Evolutionary conservation across 2,113 vertebrate genomes (phyloP).

Genomic region (Mustela nigripes): DNA sequence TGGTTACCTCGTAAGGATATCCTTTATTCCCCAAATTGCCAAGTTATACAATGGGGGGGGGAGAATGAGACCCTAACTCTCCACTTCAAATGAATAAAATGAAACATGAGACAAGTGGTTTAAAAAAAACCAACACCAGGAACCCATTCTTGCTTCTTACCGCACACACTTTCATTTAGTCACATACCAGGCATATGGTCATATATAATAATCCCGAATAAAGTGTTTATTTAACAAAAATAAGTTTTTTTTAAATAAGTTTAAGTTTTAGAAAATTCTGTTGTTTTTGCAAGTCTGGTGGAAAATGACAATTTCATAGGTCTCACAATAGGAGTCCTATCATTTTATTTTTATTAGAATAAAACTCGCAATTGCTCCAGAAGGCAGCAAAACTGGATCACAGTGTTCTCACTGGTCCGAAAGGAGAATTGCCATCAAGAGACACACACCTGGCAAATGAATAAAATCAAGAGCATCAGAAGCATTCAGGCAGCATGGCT

Average conservation of each 20-base stretch:
- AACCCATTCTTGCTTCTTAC: constrained; percentile 11
- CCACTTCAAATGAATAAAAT: neutral
- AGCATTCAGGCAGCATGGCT: constrained; percentile 67
- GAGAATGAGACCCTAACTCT: constrained; percentile 1
- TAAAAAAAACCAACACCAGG: neutral
- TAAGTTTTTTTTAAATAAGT: neutral
- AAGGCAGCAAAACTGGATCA: constrained; percentile 87
- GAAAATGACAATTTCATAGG: constrained; percentile 80
- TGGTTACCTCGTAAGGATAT: constrained; percentile 11
- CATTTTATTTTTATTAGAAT: constrained; percentile 84
- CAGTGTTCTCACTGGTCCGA: constrained; percentile 84
- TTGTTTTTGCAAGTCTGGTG: constrained; percentile 78
- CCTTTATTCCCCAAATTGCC: neutral
- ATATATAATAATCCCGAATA: neutral
- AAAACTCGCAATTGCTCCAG: constrained; percentile 83
- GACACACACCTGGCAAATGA: constrained; percentile 71
- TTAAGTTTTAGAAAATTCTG: constrained; percentile 79
- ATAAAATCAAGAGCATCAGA: constrained; percentile 68
- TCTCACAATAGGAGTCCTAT: constrained; percentile 79
- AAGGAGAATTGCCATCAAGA: constrained; percentile 83
- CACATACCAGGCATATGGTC: constrained; percentile 1
- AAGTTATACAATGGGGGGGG: neutral
- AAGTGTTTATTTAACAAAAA: constrained; percentile 75
- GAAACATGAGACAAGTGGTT: neutral
- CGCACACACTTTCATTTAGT: neutral